Conservation (phyloP, 2,797 vertebrate genomes). For the Labeo calbasu region DNA sequence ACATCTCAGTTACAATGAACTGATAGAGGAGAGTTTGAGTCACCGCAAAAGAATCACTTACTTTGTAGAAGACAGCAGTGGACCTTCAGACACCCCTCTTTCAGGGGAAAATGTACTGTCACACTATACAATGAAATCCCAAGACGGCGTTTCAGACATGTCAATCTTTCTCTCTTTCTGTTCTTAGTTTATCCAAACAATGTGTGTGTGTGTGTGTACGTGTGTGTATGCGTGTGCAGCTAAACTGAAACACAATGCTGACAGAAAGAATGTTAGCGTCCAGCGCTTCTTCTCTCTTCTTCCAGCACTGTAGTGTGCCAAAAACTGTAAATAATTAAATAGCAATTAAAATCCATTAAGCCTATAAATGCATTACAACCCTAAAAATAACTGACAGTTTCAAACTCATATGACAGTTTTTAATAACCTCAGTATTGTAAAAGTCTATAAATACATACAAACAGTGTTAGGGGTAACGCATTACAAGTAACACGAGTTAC, state of each 20-base stretch:
- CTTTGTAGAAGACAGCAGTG: slow-evolving; percentile 1
- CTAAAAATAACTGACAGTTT: not conserved
- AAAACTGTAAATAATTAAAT: slow-evolving; percentile 7
- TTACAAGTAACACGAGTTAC: too few relatives aligned
- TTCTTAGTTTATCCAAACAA: not conserved
- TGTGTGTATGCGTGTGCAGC: not conserved
- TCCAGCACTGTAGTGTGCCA: not conserved
- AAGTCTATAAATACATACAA: not conserved
- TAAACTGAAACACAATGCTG: slow-evolving; percentile 12
- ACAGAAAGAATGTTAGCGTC: not conserved
- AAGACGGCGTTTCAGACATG: not conserved
- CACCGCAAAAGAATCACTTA: slow-evolving; percentile 27
- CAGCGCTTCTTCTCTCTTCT: not conserved
- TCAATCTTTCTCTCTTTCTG: slow-evolving; percentile 10
- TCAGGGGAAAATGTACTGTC: not conserved
- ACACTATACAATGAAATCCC: slow-evolving; percentile 31
- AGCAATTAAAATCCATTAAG: slow-evolving; percentile 1
- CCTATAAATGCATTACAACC: slow-evolving; percentile 2
- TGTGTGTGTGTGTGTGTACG: not conserved
- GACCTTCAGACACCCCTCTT: slow-evolving; percentile 13
- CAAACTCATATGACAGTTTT: not conserved
- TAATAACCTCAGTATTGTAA: not conserved
- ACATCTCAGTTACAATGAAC: slow-evolving; percentile 23
- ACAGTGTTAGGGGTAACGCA: too few relatives aligned
- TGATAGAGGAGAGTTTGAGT: slow-evolving; percentile 26